Evolutionary conservation across 2,888 invertebrate species (phyloP), one percentile per base, ranked within the genome.

Genomic region (Torymus texanus): DNA sequence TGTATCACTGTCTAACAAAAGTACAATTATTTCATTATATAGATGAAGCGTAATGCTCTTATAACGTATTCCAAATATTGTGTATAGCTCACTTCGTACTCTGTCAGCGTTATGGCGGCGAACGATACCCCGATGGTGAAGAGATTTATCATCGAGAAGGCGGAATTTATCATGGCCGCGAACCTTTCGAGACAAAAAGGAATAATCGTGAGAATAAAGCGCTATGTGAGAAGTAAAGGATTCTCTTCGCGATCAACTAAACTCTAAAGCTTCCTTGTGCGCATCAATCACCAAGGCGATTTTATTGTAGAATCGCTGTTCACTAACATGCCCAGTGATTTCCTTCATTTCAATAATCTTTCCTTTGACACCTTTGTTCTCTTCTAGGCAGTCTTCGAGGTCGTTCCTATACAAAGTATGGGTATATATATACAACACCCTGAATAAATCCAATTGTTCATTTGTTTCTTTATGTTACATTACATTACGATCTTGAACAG

Each of bases 211-310:
- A 41, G 41, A 41, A 41, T 41, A 41, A 41, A 41, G 41, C 8
- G 1, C 41, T 41, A 8, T 8, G 10, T 8, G 8, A 41, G 41
- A 41, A 8, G 8, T 8, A 41, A 8, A 41, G 8, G 41, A 8
- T 41, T 41, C 41, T 41, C 10, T 8, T 41, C 5, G 8, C 10
- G 3, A 16, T 10, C 2, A 56, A 78, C 74, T 74, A 14, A 74
- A 78, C 78, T 75, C 53, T 41, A 79, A n/a, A 12, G 79, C 71
- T 2, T 53, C 65, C 3, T 75, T 79, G 56, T 75, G 79, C 0
- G 41, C 41, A 1, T 41, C 14, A 1, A 73, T 65, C 0, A 18
- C 12, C 5, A 56, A 56, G 1, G 56, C 55, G 12, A 73, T 14
- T 56, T 56, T 55, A 5, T 21, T 13, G 41, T 73, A 73, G 14